phyloP scores from a whole-genome alignment of 2,888 invertebrate genomes.

The Athripsodes cinereus region DNA sequence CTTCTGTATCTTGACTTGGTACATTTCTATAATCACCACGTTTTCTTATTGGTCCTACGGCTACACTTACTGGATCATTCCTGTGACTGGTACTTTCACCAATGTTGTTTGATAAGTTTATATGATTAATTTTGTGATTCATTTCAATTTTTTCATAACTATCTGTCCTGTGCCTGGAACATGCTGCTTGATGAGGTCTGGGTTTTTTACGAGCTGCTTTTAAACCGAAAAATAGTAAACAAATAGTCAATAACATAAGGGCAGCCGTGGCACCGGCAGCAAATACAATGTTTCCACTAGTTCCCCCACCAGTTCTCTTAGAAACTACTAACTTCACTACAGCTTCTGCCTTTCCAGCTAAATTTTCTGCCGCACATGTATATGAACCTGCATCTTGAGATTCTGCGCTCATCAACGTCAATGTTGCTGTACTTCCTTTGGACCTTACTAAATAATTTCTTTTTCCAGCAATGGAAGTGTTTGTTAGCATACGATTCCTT shows the following conservation, averaged over 20 bases:
- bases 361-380: constrained; percentile 73
- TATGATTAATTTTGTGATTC: constrained; percentile 50
- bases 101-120: constrained; percentile 34
- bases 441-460: constrained; percentile 62
- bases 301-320: constrained; percentile 54
- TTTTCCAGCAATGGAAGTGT: constrained; percentile 49
- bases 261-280: constrained; percentile 65
- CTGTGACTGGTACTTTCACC: constrained; percentile 19
- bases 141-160: constrained; percentile 77
- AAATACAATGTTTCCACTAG: constrained; percentile 54
- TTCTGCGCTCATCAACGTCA: constrained; percentile 67
- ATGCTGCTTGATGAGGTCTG: constrained; percentile 39
- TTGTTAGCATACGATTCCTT: constrained; percentile 63
- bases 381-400: constrained; percentile 71
- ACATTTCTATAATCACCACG: constrained; percentile 69
- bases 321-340: constrained; percentile 67
- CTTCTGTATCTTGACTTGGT: constrained; percentile 63
- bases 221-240: constrained; percentile 61
- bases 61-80: constrained; percentile 34
- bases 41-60: constrained; percentile 44
- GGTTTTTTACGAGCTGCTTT: constrained; percentile 59
- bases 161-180: constrained; percentile 45
- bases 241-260: constrained; percentile 59
- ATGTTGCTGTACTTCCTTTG: constrained; percentile 62
- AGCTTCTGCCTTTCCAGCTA: constrained; percentile 70